These are phyloP conservation scores for Lithophane leautieri DNA, from an alignment of 2,888 invertebrate genomes.

Conservation along the genomic window DNA sequence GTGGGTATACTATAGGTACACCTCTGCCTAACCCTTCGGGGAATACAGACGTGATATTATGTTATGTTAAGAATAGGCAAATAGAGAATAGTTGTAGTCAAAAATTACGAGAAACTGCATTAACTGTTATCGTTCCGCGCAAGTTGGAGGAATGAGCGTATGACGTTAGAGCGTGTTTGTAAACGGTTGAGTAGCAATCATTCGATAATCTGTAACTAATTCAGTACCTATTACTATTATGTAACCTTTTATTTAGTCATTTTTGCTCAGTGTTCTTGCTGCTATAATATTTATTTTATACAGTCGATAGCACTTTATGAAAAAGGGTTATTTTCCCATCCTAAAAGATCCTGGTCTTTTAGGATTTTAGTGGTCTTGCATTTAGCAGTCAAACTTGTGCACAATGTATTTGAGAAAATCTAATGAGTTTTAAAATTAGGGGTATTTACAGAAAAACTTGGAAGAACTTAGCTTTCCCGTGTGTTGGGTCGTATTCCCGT, in stretches of 20 bases:
- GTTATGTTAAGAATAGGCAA: no score
- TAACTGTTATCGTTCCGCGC: not conserved
- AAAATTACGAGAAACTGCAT: not conserved
- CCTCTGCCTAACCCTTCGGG: no score
- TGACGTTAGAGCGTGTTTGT: constrained; percentile 2
- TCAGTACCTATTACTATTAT: not conserved
- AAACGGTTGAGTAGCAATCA: constrained; percentile 17
- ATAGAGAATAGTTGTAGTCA: not conserved
- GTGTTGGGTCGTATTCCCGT: not conserved
- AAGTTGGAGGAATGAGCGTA: not conserved
- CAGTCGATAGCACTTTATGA: not conserved
- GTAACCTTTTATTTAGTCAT: not conserved
- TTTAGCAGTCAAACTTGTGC: no score
- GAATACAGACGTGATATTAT: no score
- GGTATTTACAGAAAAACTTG: not conserved
- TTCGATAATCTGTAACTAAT: constrained; percentile 20
- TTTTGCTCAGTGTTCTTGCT: not conserved
- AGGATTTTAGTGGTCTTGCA: no score
- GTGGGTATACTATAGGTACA: no score
- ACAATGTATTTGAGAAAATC: no score
- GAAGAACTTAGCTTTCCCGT: not conserved
- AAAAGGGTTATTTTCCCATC: not conserved
- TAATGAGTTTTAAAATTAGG: not conserved
- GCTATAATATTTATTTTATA: not conserved
- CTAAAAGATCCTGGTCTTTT: no score